Conservation (phyloP, 2,888 invertebrate species). For the Bellardia bayeri region DNA sequence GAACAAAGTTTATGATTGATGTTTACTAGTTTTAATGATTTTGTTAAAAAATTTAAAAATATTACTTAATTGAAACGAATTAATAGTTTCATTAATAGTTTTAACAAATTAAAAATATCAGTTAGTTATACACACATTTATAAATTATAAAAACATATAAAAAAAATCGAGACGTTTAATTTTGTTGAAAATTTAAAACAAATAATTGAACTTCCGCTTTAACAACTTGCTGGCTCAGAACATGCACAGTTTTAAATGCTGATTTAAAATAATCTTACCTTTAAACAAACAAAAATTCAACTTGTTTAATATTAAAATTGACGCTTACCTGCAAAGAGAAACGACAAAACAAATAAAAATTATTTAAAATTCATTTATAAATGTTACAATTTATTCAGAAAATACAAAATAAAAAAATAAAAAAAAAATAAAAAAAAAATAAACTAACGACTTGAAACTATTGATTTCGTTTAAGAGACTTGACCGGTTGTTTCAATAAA, state of each 20-base stretch:
- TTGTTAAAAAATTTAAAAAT: neutral
- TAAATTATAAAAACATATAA: neutral
- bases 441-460: neutral
- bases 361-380: constrained; percentile 42
- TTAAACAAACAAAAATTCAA: neutral
- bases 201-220: neutral
- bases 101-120: too few species aligned
- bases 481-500: neutral
- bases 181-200: neutral
- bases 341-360: neutral
- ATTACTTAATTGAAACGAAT: too few species aligned
- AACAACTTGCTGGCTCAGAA: neutral
- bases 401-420: neutral
- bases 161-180: neutral
- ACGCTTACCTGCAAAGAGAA: constrained; percentile 61
- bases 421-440: too few species aligned
- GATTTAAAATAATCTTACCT: constrained; percentile 41
- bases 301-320: neutral
- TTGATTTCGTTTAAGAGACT: constrained; percentile 1
- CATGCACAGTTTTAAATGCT: neutral
- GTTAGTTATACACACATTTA: too few species aligned
- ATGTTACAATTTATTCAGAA: constrained; percentile 28
- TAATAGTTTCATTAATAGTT: too few species aligned
- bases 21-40: neutral
- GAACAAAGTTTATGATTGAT: constrained; percentile 11